A percentile compares a stretch with the other conserved stretches of the same genome.
phyloP scores from a whole-genome alignment of 2,113 vertebrate species.

The Lepus timidus region DNA sequence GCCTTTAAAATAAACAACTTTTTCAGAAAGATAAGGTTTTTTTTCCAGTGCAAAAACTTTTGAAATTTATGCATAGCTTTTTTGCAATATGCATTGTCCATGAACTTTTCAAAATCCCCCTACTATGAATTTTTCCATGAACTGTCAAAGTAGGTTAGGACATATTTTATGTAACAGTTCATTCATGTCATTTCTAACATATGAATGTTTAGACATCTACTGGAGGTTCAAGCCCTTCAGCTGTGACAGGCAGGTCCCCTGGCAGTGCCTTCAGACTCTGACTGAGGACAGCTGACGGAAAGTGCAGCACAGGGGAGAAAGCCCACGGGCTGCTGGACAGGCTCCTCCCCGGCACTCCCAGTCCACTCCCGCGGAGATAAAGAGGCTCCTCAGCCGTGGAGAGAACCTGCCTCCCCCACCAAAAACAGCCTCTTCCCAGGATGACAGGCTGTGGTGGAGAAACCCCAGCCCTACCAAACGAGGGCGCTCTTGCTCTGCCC shows the following conservation, averaged over 20 bases:
- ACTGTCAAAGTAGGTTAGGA: slow-evolving; percentile 1
- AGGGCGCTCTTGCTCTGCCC: slow-evolving; percentile 47
- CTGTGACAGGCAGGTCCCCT: too few species aligned
- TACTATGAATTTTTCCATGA: too few species aligned
- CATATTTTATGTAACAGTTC: not conserved
- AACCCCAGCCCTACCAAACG: slow-evolving; percentile 42
- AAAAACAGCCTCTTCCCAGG: not conserved
- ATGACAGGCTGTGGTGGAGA: not conserved
- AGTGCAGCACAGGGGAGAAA: not conserved
- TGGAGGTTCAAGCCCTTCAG: not conserved
- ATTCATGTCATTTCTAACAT: not conserved
- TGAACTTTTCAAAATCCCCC: too few species aligned
- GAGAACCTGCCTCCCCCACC: not conserved
- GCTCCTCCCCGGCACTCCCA: not conserved
- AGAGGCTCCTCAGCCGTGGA: not conserved
- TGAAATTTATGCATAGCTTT: too few species aligned
- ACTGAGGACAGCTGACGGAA: rapidly evolving
- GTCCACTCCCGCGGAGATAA: not conserved
- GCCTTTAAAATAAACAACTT: too few species aligned
- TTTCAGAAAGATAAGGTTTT: too few species aligned
- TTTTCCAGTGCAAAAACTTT: too few species aligned
- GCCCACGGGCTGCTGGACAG: too few species aligned
- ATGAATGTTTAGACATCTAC: not conserved
- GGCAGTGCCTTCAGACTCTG: not conserved
- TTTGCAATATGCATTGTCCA: too few species aligned